These are phyloP conservation scores for Caenorhabditis angaria DNA, from an alignment of 2,888 invertebrate genomes.

Conservation along the genomic window DNA sequence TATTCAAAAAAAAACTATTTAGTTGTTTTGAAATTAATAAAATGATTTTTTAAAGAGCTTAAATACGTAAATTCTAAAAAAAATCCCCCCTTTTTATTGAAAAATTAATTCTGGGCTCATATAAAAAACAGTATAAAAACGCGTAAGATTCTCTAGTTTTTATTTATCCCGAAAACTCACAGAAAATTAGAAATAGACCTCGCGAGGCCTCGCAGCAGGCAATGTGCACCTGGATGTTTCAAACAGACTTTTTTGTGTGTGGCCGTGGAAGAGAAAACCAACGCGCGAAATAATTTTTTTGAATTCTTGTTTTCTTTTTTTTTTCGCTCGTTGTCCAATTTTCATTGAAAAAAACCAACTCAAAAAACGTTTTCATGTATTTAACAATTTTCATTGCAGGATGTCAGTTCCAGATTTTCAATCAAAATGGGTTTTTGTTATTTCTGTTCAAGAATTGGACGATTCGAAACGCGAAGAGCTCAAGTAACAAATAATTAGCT, in stretches of 20 bases:
- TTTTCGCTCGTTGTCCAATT: too few species aligned
- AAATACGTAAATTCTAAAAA: too few species aligned
- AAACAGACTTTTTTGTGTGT: too few species aligned
- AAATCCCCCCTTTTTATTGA: too few species aligned
- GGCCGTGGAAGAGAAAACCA: background rate
- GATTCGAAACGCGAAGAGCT: constrained; percentile 18
- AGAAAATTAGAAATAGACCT: too few species aligned
- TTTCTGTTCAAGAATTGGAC: constrained; percentile 22
- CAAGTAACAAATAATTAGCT: constrained; percentile 6
- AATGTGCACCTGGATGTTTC: too few species aligned
- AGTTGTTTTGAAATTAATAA: background rate
- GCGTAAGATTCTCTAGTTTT: too few species aligned
- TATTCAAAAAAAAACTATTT: background rate
- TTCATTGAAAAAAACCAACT: background rate
- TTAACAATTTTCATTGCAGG: background rate
- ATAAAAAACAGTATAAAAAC: background rate
- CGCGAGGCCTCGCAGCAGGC: too few species aligned
- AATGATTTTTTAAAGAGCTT: too few species aligned
- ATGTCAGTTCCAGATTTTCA: background rate
- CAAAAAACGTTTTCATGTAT: background rate
- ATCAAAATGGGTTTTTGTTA: constrained; percentile 41
- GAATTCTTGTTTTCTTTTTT: background rate
- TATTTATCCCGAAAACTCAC: too few species aligned
- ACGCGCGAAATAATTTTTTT: background rate
- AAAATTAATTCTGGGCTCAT: too few species aligned